Conservation (phyloP, 1,140 invertebrate genomes). For the Habropoda laboriosa region DNA sequence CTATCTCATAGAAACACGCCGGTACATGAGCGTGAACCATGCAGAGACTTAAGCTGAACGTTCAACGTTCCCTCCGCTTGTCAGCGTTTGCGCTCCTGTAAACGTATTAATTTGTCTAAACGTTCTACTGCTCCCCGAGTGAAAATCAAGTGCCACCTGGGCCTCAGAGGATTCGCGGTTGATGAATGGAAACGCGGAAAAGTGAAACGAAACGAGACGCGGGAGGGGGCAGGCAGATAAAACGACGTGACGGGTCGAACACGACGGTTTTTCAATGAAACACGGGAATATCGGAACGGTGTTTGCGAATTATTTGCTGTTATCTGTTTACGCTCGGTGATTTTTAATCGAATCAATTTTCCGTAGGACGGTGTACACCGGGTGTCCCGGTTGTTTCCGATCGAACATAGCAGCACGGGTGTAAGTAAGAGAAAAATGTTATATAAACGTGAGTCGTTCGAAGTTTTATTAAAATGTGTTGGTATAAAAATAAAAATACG, state of each 20-base stretch:
- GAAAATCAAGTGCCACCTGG: background rate
- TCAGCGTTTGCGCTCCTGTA: constrained; percentile 12
- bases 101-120: constrained; percentile 39
- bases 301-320: constrained; percentile 38
- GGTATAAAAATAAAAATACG: too few species aligned
- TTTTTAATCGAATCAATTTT: constrained; percentile 53
- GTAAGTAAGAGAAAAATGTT: too few species aligned
- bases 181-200: constrained; percentile 27
- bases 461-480: too few species aligned
- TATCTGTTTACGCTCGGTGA: constrained; percentile 65
- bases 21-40: constrained; percentile 18
- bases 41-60: background rate
- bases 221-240: background rate
- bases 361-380: background rate
- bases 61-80: background rate
- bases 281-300: constrained; percentile 35
- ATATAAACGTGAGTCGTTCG: too few species aligned
- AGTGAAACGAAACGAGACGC: constrained; percentile 20
- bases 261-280: constrained; percentile 32
- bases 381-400: too few species aligned
- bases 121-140: background rate
- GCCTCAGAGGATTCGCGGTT: background rate
- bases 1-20: constrained; percentile 43
- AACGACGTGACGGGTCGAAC: constrained; percentile 2
- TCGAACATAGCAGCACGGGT: too few species aligned